phyloP scores from a whole-genome alignment of 1,140 invertebrate species.

The Chironomus tepperi region DNA sequence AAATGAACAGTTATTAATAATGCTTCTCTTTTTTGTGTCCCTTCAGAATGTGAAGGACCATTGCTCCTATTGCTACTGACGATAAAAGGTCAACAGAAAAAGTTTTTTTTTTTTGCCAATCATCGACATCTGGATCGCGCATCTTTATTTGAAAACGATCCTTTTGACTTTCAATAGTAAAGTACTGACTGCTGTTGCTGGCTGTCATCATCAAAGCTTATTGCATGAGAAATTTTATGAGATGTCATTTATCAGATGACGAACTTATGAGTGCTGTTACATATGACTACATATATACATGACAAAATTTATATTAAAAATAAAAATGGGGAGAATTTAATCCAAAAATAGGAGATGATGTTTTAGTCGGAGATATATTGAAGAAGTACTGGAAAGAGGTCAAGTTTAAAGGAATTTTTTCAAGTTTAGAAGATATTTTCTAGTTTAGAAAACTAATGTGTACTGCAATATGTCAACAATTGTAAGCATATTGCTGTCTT shows the following conservation, averaged over 20 bases:
- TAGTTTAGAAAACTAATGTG: no score
- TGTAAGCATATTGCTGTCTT: no score
- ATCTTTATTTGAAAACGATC: conserved; percentile 3
- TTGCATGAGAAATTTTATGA: background rate
- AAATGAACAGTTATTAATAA: background rate
- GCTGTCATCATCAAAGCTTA: no score
- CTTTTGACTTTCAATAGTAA: background rate
- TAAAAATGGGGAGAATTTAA: background rate
- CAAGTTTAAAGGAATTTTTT: no score
- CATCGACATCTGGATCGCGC: background rate
- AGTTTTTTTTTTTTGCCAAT: background rate
- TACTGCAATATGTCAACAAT: no score
- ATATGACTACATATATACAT: no score
- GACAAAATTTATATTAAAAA: no score
- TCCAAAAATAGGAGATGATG: background rate
- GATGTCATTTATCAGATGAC: background rate
- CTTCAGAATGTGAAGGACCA: background rate
- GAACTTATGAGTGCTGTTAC: background rate
- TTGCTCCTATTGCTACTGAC: background rate
- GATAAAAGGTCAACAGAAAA: background rate
- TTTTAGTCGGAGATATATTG: background rate
- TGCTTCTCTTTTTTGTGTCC: background rate
- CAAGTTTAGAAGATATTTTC: no score
- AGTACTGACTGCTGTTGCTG: background rate
- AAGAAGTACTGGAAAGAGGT: background rate